Evolutionary conservation across 2,113 vertebrate genomes (phyloP).

Genomic region (Daphoenositta chrysoptera): DNA sequence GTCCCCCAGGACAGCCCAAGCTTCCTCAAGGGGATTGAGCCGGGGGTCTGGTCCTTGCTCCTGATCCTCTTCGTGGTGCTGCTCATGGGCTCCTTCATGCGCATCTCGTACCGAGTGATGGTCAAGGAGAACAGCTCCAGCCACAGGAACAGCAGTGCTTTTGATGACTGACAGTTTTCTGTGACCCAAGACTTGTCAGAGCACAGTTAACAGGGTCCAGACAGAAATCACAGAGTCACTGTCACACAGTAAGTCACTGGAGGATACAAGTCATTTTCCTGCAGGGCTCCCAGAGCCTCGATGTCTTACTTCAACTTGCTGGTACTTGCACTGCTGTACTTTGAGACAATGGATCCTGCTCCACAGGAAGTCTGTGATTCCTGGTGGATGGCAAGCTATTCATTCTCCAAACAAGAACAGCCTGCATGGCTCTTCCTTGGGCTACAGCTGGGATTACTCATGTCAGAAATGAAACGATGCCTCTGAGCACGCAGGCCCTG

Average conservation of each 20-base stretch:
- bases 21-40: conserved; percentile 50
- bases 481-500: background rate
- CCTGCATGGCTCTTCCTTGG: background rate
- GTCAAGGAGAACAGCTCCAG: conserved; percentile 30
- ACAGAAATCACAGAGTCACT: background rate
- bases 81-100: conserved; percentile 49
- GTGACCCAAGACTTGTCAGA: background rate
- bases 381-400: background rate
- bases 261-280: background rate
- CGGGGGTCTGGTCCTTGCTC: conserved; percentile 37
- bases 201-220: background rate
- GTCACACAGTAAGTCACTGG: background rate
- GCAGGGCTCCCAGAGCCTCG: background rate
- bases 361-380: background rate
- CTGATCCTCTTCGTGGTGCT: conserved; percentile 32
- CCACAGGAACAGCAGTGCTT: conserved; percentile 27
- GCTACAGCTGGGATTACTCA: background rate
- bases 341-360: background rate
- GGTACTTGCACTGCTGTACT: background rate
- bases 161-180: background rate
- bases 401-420: background rate
- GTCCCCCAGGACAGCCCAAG: background rate
- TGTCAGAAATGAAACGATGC: background rate
- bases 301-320: background rate
- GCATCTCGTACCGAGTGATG: conserved; percentile 41